These are phyloP conservation scores for Psilanteris sp. DNA, from an alignment of 1,140 invertebrate genomes.

Conservation along the genomic window DNA sequence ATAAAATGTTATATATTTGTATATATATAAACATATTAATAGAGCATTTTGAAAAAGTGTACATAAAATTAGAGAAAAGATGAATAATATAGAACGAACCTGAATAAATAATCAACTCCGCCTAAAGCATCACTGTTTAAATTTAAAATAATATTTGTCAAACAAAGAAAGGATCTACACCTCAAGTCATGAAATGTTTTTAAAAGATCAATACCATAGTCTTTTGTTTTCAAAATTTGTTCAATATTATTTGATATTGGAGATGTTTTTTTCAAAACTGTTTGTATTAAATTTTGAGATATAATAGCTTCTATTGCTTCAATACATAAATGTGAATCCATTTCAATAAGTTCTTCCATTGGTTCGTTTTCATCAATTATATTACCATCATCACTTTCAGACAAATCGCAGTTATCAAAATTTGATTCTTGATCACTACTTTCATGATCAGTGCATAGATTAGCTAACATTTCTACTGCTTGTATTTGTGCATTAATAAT, in stretches of 20 bases:
- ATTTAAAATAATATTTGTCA: conserved; percentile 84
- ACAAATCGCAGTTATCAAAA: conserved; percentile 74
- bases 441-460: conserved; percentile 85
- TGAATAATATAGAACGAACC: conserved; percentile 35
- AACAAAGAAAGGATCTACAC: conserved; percentile 83
- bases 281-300: conserved; percentile 80
- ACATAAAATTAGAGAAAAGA: too few relatives aligned
- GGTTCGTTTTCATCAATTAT: conserved; percentile 13
- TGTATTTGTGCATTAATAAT: conserved; percentile 83
- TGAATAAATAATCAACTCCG: conserved; percentile 80
- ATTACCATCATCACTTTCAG: conserved; percentile 5
- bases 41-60: too few relatives aligned
- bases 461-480: conserved; percentile 85
- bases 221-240: conserved; percentile 78
- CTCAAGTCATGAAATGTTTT: conserved; percentile 80
- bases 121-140: conserved; percentile 83
- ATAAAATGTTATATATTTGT: too few relatives aligned
- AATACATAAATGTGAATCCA: conserved; percentile 74
- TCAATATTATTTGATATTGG: conserved; percentile 79
- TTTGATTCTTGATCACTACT: conserved; percentile 78
- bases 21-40: too few relatives aligned
- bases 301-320: conserved; percentile 80
- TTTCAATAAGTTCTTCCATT: conserved; percentile 66
- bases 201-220: conserved; percentile 76
- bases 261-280: conserved; percentile 80